These are phyloP conservation scores for Bhutanitis thaidina DNA, from an alignment of 2,888 invertebrate genomes.

Conservation along the genomic window DNA sequence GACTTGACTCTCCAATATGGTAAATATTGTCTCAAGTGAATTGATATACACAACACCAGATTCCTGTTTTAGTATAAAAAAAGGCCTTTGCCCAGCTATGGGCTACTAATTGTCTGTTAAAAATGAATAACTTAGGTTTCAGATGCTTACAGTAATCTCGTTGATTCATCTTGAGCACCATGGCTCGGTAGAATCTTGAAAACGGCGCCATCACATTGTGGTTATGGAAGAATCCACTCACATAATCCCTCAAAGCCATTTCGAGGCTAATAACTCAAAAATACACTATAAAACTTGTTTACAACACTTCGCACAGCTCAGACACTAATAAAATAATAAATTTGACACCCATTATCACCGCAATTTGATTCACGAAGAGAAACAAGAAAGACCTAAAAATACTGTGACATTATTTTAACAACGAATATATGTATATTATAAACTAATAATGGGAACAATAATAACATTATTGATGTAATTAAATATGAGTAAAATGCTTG, in stretches of 20 bases:
- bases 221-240: conserved; percentile 46
- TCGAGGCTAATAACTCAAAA: conserved; percentile 8
- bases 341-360: conserved; percentile 78
- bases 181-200: conserved; percentile 64
- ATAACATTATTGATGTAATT: too few species aligned
- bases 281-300: conserved; percentile 24
- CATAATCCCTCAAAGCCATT: conserved; percentile 50
- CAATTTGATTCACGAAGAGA: conserved; percentile 32
- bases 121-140: not conserved
- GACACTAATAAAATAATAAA: conserved; percentile 57
- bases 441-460: too few species aligned
- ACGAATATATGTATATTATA: not conserved
- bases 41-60: too few species aligned
- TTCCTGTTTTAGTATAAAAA: too few species aligned
- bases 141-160: conserved; percentile 50
- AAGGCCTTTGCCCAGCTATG: too few species aligned
- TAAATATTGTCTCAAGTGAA: too few species aligned
- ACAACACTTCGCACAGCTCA: conserved; percentile 36
- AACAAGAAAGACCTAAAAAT: conserved; percentile 27
- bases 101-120: too few species aligned
- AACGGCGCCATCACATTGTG: conserved; percentile 65
- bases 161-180: conserved; percentile 73
- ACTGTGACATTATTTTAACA: conserved; percentile 26
- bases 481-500: conserved; percentile 33
- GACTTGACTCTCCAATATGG: too few species aligned